Evolutionary conservation across 2,113 vertebrate species (phyloP).

Genomic region (Nipponia nippon): DNA sequence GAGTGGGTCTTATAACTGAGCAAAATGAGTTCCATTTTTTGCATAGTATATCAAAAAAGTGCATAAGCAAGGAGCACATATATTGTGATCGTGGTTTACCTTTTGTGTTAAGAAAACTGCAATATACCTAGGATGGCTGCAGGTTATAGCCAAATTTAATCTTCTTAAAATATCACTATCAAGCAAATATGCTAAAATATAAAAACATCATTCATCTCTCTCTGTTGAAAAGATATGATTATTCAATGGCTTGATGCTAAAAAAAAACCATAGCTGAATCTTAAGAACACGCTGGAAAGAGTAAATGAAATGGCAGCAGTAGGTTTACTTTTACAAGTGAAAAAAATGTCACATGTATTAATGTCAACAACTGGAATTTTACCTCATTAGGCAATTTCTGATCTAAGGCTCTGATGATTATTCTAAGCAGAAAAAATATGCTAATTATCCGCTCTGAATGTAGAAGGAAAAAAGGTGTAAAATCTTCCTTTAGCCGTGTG

Average conservation of each 20-base stretch:
- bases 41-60: background rate
- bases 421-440: slow-evolving; percentile 84
- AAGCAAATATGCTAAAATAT: background rate
- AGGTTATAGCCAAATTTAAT: slow-evolving; percentile 36
- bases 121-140: background rate
- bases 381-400: slow-evolving; percentile 89
- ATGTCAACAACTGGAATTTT: slow-evolving; percentile 87
- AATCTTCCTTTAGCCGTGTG: slow-evolving; percentile 90
- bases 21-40: background rate
- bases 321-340: slow-evolving; percentile 78
- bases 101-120: slow-evolving; percentile 24
- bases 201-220: slow-evolving; percentile 9
- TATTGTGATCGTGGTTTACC: background rate
- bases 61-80: background rate
- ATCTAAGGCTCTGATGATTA: slow-evolving; percentile 91
- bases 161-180: slow-evolving; percentile 28
- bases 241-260: slow-evolving; percentile 38
- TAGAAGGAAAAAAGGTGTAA: slow-evolving; percentile 86
- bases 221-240: slow-evolving; percentile 9
- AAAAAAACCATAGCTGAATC: slow-evolving; percentile 23
- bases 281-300: slow-evolving; percentile 38
- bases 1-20: background rate
- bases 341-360: slow-evolving; percentile 83
- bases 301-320: slow-evolving; percentile 69
- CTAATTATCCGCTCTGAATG: slow-evolving; percentile 85